phyloP scores from a whole-genome alignment of 2,888 invertebrate species.

The Pyrocoelia pectoralis region DNA sequence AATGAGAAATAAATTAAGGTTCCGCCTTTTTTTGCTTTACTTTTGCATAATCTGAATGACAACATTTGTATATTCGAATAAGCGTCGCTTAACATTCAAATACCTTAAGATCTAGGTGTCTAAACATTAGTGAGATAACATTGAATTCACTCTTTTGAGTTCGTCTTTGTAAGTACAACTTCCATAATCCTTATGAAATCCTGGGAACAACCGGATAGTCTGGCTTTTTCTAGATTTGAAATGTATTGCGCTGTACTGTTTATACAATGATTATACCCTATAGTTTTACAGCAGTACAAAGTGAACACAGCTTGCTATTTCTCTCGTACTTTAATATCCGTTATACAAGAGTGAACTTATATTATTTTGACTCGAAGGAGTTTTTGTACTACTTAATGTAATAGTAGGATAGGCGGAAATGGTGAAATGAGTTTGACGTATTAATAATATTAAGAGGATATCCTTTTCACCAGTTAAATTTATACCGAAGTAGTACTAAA shows the following conservation, averaged over 20 bases:
- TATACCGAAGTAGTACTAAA: background rate
- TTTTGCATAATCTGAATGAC: conserved; percentile 8
- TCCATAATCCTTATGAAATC: conserved; percentile 1
- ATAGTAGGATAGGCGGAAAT: background rate
- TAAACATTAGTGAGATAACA: background rate
- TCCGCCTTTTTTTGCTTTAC: background rate
- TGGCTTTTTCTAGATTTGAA: conserved; percentile 1
- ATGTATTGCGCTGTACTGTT: background rate
- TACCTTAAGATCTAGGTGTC: background rate
- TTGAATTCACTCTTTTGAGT: background rate
- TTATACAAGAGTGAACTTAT: conserved; percentile 4
- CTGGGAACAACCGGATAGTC: background rate
- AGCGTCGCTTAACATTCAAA: conserved; percentile 3
- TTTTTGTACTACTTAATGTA: background rate
- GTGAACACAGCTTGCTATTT: background rate
- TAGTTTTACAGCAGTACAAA: background rate
- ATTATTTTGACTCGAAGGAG: background rate
- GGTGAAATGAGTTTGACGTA: background rate
- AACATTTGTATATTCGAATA: conserved; percentile 8
- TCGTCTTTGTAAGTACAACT: background rate
- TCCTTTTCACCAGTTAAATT: background rate
- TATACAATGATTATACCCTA: conserved; percentile 1
- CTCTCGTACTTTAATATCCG: background rate
- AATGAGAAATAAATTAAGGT: conserved; percentile 8
- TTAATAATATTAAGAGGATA: background rate